phyloP scores from a whole-genome alignment of 1,140 invertebrate genomes.

The Mya arenaria region DNA sequence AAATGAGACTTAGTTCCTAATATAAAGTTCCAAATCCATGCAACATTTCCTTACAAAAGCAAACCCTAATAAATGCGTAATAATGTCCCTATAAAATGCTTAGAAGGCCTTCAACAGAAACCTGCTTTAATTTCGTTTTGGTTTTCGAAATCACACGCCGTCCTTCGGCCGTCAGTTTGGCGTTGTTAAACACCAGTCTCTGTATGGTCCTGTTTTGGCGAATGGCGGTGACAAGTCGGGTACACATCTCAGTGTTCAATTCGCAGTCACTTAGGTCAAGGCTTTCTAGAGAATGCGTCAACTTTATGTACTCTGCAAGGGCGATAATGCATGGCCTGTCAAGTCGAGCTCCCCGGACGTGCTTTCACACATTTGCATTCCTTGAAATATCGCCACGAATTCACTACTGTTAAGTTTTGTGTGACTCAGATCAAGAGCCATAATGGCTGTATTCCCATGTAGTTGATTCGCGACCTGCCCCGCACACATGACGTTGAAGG shows the following conservation, averaged over 20 bases:
- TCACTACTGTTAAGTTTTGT: constrained; percentile 65
- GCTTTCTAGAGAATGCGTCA: constrained; percentile 65
- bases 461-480: constrained; percentile 65
- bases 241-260: constrained; percentile 65
- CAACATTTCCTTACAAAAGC: too few relatives aligned
- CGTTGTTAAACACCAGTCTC: constrained; percentile 62
- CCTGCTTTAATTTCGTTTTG: constrained; percentile 50
- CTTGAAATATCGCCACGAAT: constrained; percentile 67
- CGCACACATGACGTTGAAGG: constrained; percentile 69
- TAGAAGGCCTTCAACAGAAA: constrained; percentile 58
- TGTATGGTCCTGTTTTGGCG: constrained; percentile 61
- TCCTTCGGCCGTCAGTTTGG: constrained; percentile 64
- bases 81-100: too few relatives aligned
- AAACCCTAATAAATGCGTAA: too few relatives aligned
- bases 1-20: too few relatives aligned
- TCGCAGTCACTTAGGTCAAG: constrained; percentile 71
- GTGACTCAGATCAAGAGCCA: constrained; percentile 61
- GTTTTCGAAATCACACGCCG: constrained; percentile 51
- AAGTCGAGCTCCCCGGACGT: constrained; percentile 61
- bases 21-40: too few relatives aligned
- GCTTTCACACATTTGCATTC: constrained; percentile 65
- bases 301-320: constrained; percentile 68
- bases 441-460: constrained; percentile 59
- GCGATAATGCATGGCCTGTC: constrained; percentile 63
- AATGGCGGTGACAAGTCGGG: constrained; percentile 59